Evolutionary conservation across 2,888 invertebrate genomes (phyloP).

Genomic region (Rhynchonema sp.): DNA sequence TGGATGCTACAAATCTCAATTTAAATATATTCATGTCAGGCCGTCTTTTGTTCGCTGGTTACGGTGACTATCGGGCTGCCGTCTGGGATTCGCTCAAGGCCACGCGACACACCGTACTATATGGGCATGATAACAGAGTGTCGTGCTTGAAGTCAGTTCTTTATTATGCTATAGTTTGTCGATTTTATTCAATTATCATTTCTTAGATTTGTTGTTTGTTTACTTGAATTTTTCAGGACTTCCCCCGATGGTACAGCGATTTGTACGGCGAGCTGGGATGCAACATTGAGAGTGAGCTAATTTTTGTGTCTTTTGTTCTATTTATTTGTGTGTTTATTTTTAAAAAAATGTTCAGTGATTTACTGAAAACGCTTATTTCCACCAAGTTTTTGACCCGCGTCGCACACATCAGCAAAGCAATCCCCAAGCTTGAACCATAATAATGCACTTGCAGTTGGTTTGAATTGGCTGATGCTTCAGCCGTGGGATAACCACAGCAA

Average conservation of each 20-base stretch:
- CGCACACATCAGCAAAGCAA: too few species aligned
- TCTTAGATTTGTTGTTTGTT: background rate
- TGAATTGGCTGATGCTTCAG: too few species aligned
- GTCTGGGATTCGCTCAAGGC: conserved; percentile 96
- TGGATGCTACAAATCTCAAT: too few species aligned
- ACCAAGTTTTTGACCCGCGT: too few species aligned
- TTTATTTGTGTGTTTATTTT: background rate
- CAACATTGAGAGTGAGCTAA: conserved; percentile 58
- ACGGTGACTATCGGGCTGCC: conserved; percentile 94
- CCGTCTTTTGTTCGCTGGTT: conserved; percentile 84
- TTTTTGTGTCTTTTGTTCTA: too few species aligned
- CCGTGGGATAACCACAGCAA: too few species aligned
- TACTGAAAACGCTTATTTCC: too few species aligned
- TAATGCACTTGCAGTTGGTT: too few species aligned
- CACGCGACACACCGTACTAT: conserved; percentile 37
- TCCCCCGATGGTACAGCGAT: conserved; percentile 94
- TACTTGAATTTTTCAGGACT: conserved; percentile 30
- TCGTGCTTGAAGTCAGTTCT: conserved; percentile 21
- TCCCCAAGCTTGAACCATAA: too few species aligned
- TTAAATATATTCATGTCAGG: conserved; percentile 34
- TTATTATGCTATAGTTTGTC: background rate
- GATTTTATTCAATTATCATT: background rate
- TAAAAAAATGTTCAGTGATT: too few species aligned
- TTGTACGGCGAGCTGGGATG: conserved; percentile 92
- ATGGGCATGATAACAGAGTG: conserved; percentile 25